Conservation (phyloP, 1,140 invertebrate species). For the Brachionus asplanchnoidis region DNA sequence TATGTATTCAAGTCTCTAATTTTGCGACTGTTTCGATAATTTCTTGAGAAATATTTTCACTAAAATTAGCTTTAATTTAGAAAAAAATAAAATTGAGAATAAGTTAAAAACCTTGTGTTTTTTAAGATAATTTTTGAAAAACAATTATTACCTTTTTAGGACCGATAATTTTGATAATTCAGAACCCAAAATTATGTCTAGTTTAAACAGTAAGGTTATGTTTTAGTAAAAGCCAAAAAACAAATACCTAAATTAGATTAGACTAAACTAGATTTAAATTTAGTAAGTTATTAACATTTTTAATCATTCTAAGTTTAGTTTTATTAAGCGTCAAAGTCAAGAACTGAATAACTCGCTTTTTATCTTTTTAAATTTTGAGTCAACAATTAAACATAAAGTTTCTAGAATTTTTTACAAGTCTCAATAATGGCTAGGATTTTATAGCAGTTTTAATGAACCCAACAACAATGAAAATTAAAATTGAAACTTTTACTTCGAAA, state of each 20-base stretch:
- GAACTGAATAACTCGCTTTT: not conserved
- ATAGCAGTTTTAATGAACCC: too few species aligned
- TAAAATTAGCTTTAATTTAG: not conserved
- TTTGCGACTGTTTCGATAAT: not conserved
- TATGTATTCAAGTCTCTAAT: not conserved
- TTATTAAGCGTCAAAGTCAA: not conserved
- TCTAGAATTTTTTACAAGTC: too few species aligned
- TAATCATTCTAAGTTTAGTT: not conserved
- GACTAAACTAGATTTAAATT: not conserved
- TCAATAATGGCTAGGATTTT: too few species aligned
- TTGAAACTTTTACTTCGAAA: too few species aligned
- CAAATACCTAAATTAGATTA: not conserved
- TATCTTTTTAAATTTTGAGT: not conserved
- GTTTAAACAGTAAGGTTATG: not conserved
- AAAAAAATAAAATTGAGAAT: not conserved
- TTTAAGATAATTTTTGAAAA: not conserved
- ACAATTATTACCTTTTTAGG: not conserved
- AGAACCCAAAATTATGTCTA: not conserved
- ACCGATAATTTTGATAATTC: not conserved
- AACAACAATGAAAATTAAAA: too few species aligned
- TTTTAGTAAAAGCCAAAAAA: not conserved
- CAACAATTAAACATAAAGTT: too few species aligned
- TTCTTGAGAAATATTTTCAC: not conserved
- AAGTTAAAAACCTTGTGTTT: not conserved
- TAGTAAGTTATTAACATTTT: not conserved